Conservation (phyloP, 92 coral and sea anemone species). For the Bergia sp. region DNA sequence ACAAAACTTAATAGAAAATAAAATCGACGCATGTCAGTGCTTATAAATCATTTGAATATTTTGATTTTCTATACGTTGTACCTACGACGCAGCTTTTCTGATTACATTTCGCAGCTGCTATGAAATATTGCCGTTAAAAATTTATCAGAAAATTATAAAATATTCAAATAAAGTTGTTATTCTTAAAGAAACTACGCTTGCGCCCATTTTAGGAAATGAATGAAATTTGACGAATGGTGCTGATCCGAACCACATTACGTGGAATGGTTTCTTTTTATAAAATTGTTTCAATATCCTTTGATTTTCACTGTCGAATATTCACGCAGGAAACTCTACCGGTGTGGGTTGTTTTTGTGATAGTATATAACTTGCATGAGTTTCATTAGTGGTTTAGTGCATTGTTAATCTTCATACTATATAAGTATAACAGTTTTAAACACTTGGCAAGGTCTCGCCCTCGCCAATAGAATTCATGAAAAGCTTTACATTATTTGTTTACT, state of each 20-base stretch:
- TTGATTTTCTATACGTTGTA: too few relatives aligned
- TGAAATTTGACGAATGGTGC: neutral
- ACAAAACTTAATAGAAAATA: too few relatives aligned
- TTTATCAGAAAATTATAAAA: neutral
- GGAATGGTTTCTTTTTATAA: too few relatives aligned
- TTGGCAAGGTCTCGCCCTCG: neutral
- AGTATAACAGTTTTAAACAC: neutral
- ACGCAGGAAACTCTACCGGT: neutral
- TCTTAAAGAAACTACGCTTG: neutral
- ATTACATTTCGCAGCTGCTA: neutral
- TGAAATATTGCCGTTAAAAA: neutral
- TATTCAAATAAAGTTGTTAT: too few relatives aligned
- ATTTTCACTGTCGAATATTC: neutral
- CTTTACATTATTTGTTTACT: neutral
- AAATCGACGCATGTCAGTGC: too few relatives aligned
- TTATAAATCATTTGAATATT: too few relatives aligned
- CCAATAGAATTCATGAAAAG: neutral
- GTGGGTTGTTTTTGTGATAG: too few relatives aligned
- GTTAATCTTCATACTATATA: too few relatives aligned
- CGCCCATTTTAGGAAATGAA: neutral
- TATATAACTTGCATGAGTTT: neutral
- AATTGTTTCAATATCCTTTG: too few relatives aligned
- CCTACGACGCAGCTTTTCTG: neutral
- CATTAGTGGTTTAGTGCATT: neutral
- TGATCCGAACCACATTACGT: neutral